A percentile compares a stretch with the other conserved stretches of the same genome.
Evolutionary conservation across 1,140 invertebrate genomes (phyloP).

Genomic region (Aphidius gifuensis): DNA sequence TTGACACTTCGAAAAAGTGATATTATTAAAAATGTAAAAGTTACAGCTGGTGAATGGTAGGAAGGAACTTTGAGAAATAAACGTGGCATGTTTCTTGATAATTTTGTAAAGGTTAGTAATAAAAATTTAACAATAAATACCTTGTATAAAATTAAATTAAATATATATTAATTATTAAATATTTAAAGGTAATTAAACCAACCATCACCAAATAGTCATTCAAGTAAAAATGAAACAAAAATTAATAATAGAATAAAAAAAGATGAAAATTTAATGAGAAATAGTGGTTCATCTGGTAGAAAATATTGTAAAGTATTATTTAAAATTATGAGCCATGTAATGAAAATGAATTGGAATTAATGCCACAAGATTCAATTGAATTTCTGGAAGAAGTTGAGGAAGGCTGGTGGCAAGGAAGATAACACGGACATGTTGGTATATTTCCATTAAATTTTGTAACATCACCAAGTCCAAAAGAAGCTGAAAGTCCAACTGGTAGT

Average conservation of each 20-base stretch:
- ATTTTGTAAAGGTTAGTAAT: conserved; percentile 78
- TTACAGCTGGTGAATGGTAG: conserved; percentile 93
- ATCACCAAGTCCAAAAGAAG: conserved; percentile 37
- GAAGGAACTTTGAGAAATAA: conserved; percentile 84
- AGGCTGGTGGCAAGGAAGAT: conserved; percentile 84
- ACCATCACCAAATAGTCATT: conserved; percentile 1
- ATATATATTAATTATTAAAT: neutral
- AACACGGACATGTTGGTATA: conserved; percentile 74
- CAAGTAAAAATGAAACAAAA: neutral
- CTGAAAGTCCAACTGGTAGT: conserved; percentile 30
- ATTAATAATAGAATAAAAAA: conserved; percentile 16
- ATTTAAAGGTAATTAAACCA: neutral
- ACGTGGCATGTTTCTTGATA: conserved; percentile 95
- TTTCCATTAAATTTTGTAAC: conserved; percentile 93
- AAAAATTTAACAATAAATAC: neutral
- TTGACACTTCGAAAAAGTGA: conserved; percentile 85
- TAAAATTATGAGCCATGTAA: conserved; percentile 84
- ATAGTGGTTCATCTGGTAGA: conserved; percentile 46
- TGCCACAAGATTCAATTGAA: conserved; percentile 83
- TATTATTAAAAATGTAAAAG: conserved; percentile 78
- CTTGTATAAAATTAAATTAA: no score
- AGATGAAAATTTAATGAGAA: conserved; percentile 42
- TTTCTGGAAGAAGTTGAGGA: conserved; percentile 86
- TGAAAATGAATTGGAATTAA: conserved; percentile 83
- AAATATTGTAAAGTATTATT: conserved; percentile 81